Evolutionary conservation across 2,888 invertebrate species (phyloP), one percentile per base, ranked within the genome.

Genomic region (Darwinula stevensoni): DNA sequence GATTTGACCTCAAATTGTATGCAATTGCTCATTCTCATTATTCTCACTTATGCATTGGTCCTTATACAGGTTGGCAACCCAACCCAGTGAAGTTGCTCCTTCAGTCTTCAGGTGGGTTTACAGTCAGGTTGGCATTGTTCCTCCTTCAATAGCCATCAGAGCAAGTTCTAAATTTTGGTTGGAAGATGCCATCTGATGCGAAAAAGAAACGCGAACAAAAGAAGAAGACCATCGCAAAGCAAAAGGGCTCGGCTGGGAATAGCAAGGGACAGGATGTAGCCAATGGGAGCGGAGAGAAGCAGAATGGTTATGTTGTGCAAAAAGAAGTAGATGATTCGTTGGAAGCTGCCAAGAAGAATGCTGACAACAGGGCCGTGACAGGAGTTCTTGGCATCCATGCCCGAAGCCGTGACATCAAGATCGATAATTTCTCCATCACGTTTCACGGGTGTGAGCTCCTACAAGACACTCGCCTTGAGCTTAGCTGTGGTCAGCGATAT

Each of bases 121-220:
- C n/a, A n/a, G n/a, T n/a, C n/a, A n/a, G n/a, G n/a, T n/a, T n/a
- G n/a, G n/a, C n/a, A n/a, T n/a, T n/a, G n/a, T n/a, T n/a, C n/a
- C n/a, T n/a, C n/a, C n/a, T n/a, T n/a, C n/a, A n/a, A n/a, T n/a
- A n/a, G n/a, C n/a, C n/a, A n/a, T n/a, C n/a, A n/a, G n/a, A n/a
- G n/a, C n/a, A n/a, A n/a, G n/a, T n/a, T n/a, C n/a, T n/a, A n/a
- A n/a, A n/a, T n/a, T n/a, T n/a, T n/a, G n/a, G n/a, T n/a, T n/a
- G n/a, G n/a, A 53, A 39, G 42, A 97, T 97, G 97, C 91, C 97
- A 51, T 97, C 97, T 45, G 94, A 94, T 56, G 71, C 88, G 18
- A 94, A 97, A 56, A 94, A 97, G 63, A 80, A 84, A 49, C 74
- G 88, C 51, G 84, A 80, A 48, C 80, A 80, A 49, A 82, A 84